phyloP scores from a whole-genome alignment of 2,888 invertebrate genomes.

The Agonum fuliginosum region DNA sequence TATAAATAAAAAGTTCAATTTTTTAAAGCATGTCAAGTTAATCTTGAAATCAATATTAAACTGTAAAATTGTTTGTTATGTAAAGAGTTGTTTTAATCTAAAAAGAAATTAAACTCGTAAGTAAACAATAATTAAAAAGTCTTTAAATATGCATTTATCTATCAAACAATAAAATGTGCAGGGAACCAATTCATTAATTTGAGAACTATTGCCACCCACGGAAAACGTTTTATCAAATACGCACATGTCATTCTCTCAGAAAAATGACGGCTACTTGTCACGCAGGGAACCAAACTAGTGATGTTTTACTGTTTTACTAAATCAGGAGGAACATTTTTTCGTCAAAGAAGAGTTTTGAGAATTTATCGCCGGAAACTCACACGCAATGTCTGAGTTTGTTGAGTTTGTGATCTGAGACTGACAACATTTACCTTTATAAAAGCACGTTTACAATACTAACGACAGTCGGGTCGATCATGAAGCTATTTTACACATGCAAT shows the following conservation, averaged over 20 bases:
- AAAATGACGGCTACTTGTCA: conserved; percentile 13
- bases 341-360: neutral
- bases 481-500: conserved; percentile 27
- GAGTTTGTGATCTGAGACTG: conserved; percentile 13
- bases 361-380: neutral
- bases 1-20: too few species aligned
- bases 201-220: neutral
- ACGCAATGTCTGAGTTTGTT: conserved; percentile 26
- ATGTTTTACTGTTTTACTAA: neutral
- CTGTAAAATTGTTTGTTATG: too few species aligned
- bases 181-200: neutral
- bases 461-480: conserved; percentile 13
- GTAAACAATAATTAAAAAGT: conserved; percentile 18
- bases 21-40: too few species aligned
- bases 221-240: conserved; percentile 11
- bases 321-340: neutral
- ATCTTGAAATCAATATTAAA: too few species aligned
- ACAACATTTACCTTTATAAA: conserved; percentile 27
- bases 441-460: conserved; percentile 8
- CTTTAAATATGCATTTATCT: conserved; percentile 33
- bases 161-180: neutral
- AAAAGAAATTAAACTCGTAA: neutral
- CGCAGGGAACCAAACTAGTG: neutral
- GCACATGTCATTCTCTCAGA: conserved; percentile 6
- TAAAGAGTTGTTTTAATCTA: neutral